Evolutionary conservation across 64 coral and sea anemone species (phyloP).

Genomic region (Acropora tenuis): DNA sequence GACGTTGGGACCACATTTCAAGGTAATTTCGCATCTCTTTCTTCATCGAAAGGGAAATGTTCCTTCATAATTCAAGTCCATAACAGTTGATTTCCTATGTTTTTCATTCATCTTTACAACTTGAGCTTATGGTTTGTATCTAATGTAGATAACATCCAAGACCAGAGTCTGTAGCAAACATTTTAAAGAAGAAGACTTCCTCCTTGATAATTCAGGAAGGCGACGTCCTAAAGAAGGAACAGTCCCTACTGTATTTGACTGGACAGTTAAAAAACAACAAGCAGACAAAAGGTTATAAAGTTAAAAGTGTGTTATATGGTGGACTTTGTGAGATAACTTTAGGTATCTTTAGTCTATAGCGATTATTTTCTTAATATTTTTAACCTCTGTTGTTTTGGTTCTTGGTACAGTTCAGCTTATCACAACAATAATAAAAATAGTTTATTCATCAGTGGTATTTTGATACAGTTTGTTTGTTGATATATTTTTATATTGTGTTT

Average conservation of each 20-base stretch:
- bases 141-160: slow-evolving; percentile 27
- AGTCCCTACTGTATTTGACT: slow-evolving; percentile 34
- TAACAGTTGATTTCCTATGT: slow-evolving; percentile 11
- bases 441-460: slow-evolving; percentile 20
- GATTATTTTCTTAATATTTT: slow-evolving; percentile 12
- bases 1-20: slow-evolving; percentile 46
- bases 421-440: not conserved
- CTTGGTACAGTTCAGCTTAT: not conserved
- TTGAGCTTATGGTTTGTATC: not conserved
- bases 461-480: slow-evolving; percentile 14
- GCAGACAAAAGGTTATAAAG: slow-evolving; percentile 30
- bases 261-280: slow-evolving; percentile 37
- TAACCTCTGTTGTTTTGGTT: slow-evolving; percentile 16
- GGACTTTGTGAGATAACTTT: slow-evolving; percentile 15
- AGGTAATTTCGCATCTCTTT: slow-evolving; percentile 29
- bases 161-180: slow-evolving; percentile 47
- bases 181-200: slow-evolving; percentile 52
- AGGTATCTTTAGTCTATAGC: slow-evolving; percentile 4
- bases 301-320: slow-evolving; percentile 34
- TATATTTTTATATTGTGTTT: not conserved
- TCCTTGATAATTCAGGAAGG: slow-evolving; percentile 43
- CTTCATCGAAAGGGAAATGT: slow-evolving; percentile 3
- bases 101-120: slow-evolving; percentile 10
- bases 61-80: slow-evolving; percentile 24
- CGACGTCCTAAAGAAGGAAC: slow-evolving; percentile 37